Evolutionary conservation across 1,140 invertebrate species (phyloP), one percentile per base, ranked within the genome.

Genomic region (Panagrolaimus sp.): DNA sequence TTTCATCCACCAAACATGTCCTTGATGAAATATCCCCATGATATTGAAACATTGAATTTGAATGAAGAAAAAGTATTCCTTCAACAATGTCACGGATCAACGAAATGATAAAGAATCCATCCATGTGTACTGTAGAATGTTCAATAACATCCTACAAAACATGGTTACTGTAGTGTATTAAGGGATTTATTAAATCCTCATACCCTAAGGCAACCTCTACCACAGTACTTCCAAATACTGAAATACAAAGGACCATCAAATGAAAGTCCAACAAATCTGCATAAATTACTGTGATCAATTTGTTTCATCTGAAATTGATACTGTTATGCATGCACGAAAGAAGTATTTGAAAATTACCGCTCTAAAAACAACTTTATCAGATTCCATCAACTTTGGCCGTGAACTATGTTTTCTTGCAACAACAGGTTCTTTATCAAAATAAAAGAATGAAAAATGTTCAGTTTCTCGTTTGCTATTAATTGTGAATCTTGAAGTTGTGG

Each of bases 241-340:
- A 58, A 12, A 58, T 21, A 58, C 17, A 12, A n/a, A n/a, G 52
- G 28, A 21, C 28, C 28, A 14, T 58, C 28, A 21, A 58, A 28
- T 8, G 21, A 21, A 21, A 58, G 21, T 0, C 52, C 52, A n/a
- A 58, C 28, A 28, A 58, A 58, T 14, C 52, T 21, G n/a, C 52
- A 58, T 17, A 58, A 28, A 21, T 58, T 58, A 28, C 17, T 28
- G 17, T 58, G 52, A 58, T 58, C 52, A 28, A 58, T n/a, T 63
- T 67, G 65, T n/a, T 21, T 17, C 65, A 67, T 67, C 65, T 67
- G 9, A 67, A 65, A 4, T 38, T 38, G 2, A 46, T 17, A 15
- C n/a, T 38, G 43, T 38, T 4, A 67, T 9, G 14, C 12, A 17
- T 9, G 8, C 6, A 66, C 26, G 6, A 32, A 44, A 32, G n/a